phyloP scores from a whole-genome alignment of 2,113 vertebrate species.

The Rhinopomastus cyanomelas region DNA sequence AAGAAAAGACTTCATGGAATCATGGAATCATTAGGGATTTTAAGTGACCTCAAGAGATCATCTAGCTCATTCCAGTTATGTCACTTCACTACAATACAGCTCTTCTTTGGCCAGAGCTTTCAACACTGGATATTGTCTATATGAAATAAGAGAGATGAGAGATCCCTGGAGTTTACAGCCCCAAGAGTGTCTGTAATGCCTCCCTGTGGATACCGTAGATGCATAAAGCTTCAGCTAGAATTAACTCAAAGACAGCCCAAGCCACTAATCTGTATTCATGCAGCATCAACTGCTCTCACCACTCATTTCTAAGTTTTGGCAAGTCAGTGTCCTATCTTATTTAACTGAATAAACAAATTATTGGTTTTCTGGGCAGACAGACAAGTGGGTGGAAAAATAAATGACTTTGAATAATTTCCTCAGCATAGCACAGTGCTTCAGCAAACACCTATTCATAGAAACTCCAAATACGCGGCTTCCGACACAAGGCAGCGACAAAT shows the following conservation, averaged over 20 bases:
- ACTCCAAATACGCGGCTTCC: not conserved
- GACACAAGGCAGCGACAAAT: not conserved
- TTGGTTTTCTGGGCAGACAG: conserved; percentile 8
- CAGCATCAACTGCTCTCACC: not conserved
- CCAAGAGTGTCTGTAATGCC: not conserved
- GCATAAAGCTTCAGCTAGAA: not conserved
- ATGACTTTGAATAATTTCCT: conserved; percentile 12
- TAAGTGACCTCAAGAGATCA: too few relatives aligned
- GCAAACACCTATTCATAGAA: not conserved
- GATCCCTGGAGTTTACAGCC: not conserved
- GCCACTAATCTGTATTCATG: not conserved
- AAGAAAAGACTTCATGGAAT: not conserved
- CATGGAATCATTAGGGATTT: too few relatives aligned
- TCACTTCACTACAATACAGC: not conserved
- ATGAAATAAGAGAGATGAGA: not conserved
- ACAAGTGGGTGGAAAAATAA: conserved; percentile 8
- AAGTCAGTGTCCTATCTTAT: not conserved
- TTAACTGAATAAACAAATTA: conserved; percentile 39
- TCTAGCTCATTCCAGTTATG: not conserved
- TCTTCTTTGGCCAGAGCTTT: not conserved
- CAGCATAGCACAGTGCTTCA: not conserved
- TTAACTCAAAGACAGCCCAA: not conserved
- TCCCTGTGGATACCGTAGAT: not conserved
- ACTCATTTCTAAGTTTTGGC: not conserved
- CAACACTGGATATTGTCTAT: accelerated